Conservation (phyloP, 2,113 vertebrate genomes). For the Ageneiosus marmoratus region DNA sequence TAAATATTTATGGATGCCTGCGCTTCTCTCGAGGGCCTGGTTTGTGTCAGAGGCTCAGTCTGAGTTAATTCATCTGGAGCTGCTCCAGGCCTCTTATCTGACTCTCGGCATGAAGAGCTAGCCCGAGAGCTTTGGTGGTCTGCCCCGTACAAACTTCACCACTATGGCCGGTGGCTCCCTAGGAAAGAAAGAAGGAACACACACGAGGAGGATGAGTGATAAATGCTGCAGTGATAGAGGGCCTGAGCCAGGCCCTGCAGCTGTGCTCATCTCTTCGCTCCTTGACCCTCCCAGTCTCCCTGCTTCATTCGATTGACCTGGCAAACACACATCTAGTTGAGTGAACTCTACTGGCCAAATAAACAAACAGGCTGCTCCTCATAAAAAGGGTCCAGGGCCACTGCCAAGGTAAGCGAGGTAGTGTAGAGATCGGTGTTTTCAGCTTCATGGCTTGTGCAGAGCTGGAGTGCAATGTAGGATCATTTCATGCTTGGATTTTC, state of each 20-base stretch:
- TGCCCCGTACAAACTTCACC: constrained; percentile 44
- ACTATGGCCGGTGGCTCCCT: constrained; percentile 38
- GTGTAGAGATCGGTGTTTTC: constrained; percentile 36
- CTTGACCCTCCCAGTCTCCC: constrained; percentile 48
- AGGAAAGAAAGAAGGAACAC: constrained; percentile 40
- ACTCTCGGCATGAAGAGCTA: constrained; percentile 59
- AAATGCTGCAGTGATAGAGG: constrained; percentile 31
- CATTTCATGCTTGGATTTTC: constrained; percentile 41
- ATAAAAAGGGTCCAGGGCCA: constrained; percentile 34
- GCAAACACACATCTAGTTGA: constrained; percentile 64
- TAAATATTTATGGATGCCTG: constrained; percentile 81
- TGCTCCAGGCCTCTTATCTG: constrained; percentile 72
- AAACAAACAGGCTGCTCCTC: constrained; percentile 58
- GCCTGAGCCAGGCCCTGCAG: constrained; percentile 27
- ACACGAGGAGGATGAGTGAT: constrained; percentile 44
- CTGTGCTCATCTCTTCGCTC: constrained; percentile 35
- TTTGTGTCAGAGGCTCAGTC: constrained; percentile 68
- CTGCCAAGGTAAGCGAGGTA: constrained; percentile 49
- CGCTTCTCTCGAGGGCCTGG: constrained; percentile 72
- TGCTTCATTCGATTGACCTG: constrained; percentile 65
- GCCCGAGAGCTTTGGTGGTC: constrained; percentile 63
- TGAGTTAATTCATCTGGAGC: constrained; percentile 70
- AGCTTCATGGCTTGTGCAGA: constrained; percentile 21
- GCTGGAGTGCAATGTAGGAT: constrained; percentile 26
- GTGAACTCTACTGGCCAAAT: constrained; percentile 68